Base-by-base conservation (phyloP, 2,888 invertebrate species). In the Quadroppia sp. region DNA sequence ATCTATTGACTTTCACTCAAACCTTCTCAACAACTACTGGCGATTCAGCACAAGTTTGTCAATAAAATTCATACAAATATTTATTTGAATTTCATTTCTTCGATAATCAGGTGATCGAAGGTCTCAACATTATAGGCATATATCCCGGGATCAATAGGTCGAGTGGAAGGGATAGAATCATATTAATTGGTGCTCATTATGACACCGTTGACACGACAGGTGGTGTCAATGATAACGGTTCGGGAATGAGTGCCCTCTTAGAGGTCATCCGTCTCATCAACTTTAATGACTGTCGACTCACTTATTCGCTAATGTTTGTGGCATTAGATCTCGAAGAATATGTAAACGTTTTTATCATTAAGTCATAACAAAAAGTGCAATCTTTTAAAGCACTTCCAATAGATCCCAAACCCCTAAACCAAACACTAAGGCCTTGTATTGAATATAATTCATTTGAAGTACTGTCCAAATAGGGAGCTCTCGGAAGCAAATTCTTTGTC, bases 261-360 rank as follows among this genome's bases (percentile, higher is more conserved):
- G 82, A 82, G 77, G 78, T 79, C 28, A 80, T 81, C 6, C 72
- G 81, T n/a, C 78, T 79, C 0, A 77, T 81, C 45, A 72, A 80
- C 17, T 76, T 78, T 59, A 77, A 79, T 28, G 77, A 77, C 6
- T 75, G 77, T 30, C 75, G 72, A n/a, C 48, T 80, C 23, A 74
- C 80, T 50, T 78, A 80, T 75, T 78, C 80, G n/a, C 75, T 82
- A n/a, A 79, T 82, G 64, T 82, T 82, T 75, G 82, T 82, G 4
- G 82, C 82, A 1, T 81, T 82, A 76, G 82, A 82, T 73, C 76
- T 81, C 75, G 82, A 82, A 77, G 82, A 82, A 78, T 79, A 79
- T 9, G 82, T 78, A 74, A 75, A 17, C n/a, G n/a, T n/a, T n/a
- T n/a, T 45, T 15, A 45, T 2, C 15, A 45, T 45, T 45, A 15